Conservation (phyloP, 2,888 invertebrate species). For the Phytoseiulus persimilis region DNA sequence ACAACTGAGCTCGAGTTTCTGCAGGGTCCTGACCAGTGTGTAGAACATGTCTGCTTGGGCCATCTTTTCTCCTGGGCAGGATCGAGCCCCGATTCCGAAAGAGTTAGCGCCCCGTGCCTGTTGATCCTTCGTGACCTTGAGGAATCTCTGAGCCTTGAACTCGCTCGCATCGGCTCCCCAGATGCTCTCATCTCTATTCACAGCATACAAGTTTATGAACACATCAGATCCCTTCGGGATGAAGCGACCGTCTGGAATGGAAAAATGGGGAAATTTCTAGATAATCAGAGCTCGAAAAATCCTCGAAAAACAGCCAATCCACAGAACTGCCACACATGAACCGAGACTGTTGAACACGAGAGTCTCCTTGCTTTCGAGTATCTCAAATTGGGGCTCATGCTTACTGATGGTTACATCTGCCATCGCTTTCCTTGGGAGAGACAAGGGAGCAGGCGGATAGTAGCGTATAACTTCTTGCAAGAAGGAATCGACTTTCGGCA, state of each 20-base stretch:
- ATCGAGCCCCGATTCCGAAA: background rate
- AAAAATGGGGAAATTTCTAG: background rate
- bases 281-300: too few species aligned
- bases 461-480: conserved; percentile 11
- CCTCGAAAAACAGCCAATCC: too few species aligned
- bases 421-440: conserved; percentile 6
- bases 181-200: background rate
- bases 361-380: too few species aligned
- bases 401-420: background rate
- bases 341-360: too few species aligned
- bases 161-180: conserved; percentile 7
- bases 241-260: background rate
- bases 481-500: background rate
- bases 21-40: background rate
- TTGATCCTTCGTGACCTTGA: background rate
- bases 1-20: background rate
- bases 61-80: background rate
- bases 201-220: conserved; percentile 21
- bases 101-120: background rate
- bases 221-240: background rate
- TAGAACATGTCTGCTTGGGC: conserved; percentile 12
- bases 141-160: background rate
- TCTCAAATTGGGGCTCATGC: background rate
- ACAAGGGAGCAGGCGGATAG: conserved; percentile 1
- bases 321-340: too few species aligned